Base-by-base conservation (phyloP, 2,888 invertebrate species). In the Cacoxenus indagator region DNA sequence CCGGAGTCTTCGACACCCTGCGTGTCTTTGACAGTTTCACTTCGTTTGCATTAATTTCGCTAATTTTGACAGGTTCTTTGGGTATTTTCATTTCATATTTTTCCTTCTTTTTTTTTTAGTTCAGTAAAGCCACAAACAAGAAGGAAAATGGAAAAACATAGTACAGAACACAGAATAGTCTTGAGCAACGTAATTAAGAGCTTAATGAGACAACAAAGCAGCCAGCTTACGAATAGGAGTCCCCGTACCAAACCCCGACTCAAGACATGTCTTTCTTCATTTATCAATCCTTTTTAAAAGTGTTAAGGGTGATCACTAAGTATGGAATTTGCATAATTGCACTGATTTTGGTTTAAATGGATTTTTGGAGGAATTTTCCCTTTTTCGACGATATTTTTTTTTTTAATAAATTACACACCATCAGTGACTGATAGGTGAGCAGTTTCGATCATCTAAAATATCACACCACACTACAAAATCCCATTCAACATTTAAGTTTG, bases 201-300 rank as follows among this genome's bases (percentile, higher is more conserved):
- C 73, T 78, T 81, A 81, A 81, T 82, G 81, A 81, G 80, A 78
- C 82, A 82, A 82, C 78, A 76, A 82, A 78, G 80, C 74, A 8
- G 4, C 9, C 37, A 14, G 14, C 37, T 37, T 37, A 37, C 37
- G 8, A 37, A 37, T 14, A 37, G 14, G 9, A 37, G 9, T 31
- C 5, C 31, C 31, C n/a, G n/a, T n/a, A n/a, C n/a, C n/a, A n/a
- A 31, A 31, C 31, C 31, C 31, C n/a, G n/a, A n/a, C n/a, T n/a
- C n/a, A n/a, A n/a, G n/a, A n/a, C n/a, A n/a, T n/a, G n/a, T n/a
- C n/a, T n/a, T 31, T 6, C 31, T 6, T 31, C 9, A 31, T 2
- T 14, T 11, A 37, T 14, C 37, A 37, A 37, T 14, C 37, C 37
- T 37, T 37, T 37, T 37, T 37, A n/a, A n/a, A n/a, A n/a, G n/a